A percentile compares a stretch with the other conserved stretches of the same genome.
Conservation (phyloP, 1,140 invertebrate genomes). For the Drosophila leontia region DNA sequence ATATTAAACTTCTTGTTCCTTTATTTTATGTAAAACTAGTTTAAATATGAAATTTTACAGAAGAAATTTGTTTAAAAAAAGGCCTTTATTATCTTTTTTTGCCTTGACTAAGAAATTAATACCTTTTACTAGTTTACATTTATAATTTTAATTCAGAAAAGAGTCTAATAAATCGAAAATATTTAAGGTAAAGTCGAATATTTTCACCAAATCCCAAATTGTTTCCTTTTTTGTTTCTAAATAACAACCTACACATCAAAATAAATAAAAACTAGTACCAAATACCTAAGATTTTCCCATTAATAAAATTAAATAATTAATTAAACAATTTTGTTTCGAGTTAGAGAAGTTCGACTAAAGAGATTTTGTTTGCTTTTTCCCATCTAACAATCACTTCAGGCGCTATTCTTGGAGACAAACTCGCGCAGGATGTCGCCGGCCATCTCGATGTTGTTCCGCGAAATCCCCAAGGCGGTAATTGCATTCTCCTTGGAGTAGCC, state of each 20-base stretch:
- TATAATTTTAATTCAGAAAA: not conserved
- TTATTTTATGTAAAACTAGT: not conserved
- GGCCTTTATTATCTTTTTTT: not conserved
- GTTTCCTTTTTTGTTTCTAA: not conserved
- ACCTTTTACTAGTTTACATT: not conserved
- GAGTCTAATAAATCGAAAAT: not conserved
- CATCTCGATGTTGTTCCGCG: conserved; percentile 96
- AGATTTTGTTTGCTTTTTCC: conserved; percentile 6
- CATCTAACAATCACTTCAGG: conserved; percentile 56
- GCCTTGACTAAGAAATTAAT: not conserved
- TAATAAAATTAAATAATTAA: conserved; percentile 6
- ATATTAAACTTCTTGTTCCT: too few relatives aligned
- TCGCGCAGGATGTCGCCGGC: conserved; percentile 97
- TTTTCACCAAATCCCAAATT: conserved; percentile 8
- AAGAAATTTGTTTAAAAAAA: not conserved
- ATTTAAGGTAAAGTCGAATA: conserved; percentile 4
- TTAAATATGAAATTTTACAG: not conserved
- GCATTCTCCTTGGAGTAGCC: conserved; percentile 96
- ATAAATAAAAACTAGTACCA: not conserved
- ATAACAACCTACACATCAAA: conserved; percentile 8
- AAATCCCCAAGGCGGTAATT: conserved; percentile 95
- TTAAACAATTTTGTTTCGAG: not conserved
- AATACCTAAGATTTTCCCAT: not conserved
- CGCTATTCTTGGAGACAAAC: conserved; percentile 88
- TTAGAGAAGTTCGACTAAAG: conserved; percentile 25